Conservation (phyloP, 2,797 vertebrate species). For the Pteropus rufus region DNA sequence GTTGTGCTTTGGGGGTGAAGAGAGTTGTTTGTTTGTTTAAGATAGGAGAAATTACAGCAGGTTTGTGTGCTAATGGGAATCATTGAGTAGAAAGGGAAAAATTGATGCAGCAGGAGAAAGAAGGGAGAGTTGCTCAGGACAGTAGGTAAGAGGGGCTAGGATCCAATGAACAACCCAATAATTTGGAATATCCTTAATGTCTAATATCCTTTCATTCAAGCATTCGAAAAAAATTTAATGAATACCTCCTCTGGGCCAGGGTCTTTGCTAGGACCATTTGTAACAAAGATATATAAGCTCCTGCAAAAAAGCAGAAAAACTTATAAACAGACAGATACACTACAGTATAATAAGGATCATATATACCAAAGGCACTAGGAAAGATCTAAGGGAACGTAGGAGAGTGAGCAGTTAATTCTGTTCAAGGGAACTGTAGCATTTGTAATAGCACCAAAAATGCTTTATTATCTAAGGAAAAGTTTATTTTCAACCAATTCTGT, state of each 20-base stretch:
- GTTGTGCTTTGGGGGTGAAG: not conserved
- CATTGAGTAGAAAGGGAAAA: not conserved
- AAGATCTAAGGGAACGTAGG: not conserved
- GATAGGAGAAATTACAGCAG: not conserved
- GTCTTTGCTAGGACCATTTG: not conserved
- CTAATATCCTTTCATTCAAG: not conserved
- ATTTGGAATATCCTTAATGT: not conserved
- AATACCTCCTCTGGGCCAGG: not conserved
- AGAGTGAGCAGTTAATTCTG: not conserved
- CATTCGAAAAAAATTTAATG: not conserved
- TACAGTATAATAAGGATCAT: not conserved
- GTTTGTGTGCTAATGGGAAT: not conserved
- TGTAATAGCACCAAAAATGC: not conserved
- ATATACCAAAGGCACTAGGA: not conserved
- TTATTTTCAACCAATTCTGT: constrained; percentile 3
- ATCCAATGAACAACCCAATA: not conserved
- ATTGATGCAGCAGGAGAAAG: not conserved
- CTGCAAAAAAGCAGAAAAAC: not conserved
- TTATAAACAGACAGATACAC: not conserved
- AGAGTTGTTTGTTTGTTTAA: not conserved
- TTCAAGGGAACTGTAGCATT: not conserved
- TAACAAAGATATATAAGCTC: constrained; percentile 15
- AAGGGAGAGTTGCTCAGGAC: not conserved
- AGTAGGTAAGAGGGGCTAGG: not conserved
- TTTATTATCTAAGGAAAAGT: constrained; percentile 12